A percentile compares a stretch with the other conserved stretches of the same genome.
Evolutionary conservation across 2,113 vertebrate species (phyloP).

Genomic region (Edolisoma coerulescens): DNA sequence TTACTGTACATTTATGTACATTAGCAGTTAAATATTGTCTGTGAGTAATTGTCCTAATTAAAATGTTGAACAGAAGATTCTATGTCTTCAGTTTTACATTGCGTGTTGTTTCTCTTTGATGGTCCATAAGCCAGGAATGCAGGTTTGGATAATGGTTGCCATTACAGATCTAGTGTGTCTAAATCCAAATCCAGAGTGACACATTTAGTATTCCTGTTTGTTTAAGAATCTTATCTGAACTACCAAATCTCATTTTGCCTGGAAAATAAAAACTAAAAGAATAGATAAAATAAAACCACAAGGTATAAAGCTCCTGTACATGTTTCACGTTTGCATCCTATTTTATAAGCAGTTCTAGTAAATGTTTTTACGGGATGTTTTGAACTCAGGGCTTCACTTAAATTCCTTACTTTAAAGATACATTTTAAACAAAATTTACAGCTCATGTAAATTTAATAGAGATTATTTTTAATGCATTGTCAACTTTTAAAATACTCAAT

Average conservation of each 20-base stretch:
- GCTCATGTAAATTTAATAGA: not conserved
- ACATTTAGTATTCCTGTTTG: not conserved
- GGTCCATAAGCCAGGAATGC: not conserved
- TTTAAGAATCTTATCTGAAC: not conserved
- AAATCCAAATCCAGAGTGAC: not conserved
- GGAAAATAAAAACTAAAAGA: not conserved
- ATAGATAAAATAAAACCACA: not conserved
- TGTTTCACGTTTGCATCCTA: not conserved
- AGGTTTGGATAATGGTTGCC: not conserved
- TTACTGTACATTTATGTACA: not conserved
- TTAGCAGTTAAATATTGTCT: not conserved
- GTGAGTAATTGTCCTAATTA: not conserved
- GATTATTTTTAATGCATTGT: not conserved
- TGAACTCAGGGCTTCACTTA: not conserved
- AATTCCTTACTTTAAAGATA: not conserved
- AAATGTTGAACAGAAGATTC: not conserved
- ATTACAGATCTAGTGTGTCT: not conserved
- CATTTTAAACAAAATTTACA: not conserved
- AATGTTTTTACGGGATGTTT: not conserved
- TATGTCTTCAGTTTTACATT: not conserved
- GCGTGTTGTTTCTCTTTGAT: not conserved
- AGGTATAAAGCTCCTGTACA: not conserved
- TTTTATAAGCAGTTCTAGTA: not conserved
- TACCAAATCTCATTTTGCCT: not conserved
- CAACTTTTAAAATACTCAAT: not conserved